A percentile compares a stretch with the other conserved stretches of the same genome.
Evolutionary conservation across 1,140 invertebrate species (phyloP).

Genomic region (Ceratosolen solmsi): DNA sequence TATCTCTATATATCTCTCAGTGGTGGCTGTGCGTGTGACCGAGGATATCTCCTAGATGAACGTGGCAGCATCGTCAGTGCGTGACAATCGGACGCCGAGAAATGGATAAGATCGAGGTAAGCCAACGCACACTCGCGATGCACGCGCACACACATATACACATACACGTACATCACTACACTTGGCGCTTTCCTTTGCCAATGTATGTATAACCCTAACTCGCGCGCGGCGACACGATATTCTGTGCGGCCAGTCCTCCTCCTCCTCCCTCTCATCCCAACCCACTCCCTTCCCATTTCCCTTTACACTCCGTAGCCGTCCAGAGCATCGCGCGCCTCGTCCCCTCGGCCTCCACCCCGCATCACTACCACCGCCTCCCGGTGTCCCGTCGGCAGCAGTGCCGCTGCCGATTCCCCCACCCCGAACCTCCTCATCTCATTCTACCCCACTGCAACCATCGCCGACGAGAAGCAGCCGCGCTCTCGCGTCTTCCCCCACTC

Average conservation of each 20-base stretch:
- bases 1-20: background rate
- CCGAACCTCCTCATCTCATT: too few relatives aligned
- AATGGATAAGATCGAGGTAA: constrained; percentile 73
- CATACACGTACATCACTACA: background rate
- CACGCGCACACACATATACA: background rate
- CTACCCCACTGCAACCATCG: background rate
- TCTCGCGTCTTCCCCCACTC: constrained; percentile 6
- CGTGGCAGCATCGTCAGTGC: constrained; percentile 63
- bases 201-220: constrained; percentile 37
- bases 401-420: too few relatives aligned
- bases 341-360: background rate
- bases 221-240: constrained; percentile 35
- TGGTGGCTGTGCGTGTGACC: constrained; percentile 53
- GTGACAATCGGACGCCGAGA: constrained; percentile 66
- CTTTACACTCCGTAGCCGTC: background rate
- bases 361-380: background rate
- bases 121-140: constrained; percentile 21
- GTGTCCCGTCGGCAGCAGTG: background rate
- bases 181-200: background rate
- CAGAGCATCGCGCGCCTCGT: background rate
- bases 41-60: constrained; percentile 65
- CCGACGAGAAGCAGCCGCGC: too few relatives aligned
- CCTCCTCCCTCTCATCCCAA: background rate
- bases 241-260: background rate
- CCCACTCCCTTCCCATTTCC: too few relatives aligned